Conservation (phyloP, 2,797 vertebrate species). For the Tokudaia muenninki region DNA sequence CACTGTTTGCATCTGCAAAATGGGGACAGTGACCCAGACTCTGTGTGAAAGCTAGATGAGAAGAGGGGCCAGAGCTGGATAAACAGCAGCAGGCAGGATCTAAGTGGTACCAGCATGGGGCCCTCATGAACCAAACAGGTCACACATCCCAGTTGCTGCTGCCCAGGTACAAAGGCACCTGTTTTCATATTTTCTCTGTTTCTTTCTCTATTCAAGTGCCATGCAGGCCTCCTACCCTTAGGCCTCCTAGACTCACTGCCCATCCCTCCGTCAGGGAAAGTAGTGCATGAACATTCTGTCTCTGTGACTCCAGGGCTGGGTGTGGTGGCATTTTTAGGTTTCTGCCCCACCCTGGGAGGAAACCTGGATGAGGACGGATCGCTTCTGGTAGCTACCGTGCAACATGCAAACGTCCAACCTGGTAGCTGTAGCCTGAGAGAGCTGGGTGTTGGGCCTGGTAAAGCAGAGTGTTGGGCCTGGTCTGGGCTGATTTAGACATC, state of each 20-base stretch:
- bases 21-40: neutral
- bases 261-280: neutral
- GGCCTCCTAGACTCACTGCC: neutral
- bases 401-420: neutral
- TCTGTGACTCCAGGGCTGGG: accelerated
- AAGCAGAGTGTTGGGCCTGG: neutral
- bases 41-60: too few species aligned
- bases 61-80: neutral
- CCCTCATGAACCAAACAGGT: accelerated
- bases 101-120: accelerated
- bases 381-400: accelerated
- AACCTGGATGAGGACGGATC: neutral
- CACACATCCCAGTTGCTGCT: accelerated
- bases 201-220: too few species aligned
- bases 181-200: accelerated
- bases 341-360: too few species aligned
- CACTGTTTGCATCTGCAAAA: neutral
- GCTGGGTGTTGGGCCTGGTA: too few species aligned
- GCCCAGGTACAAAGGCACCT: too few species aligned
- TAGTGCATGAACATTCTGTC: accelerated
- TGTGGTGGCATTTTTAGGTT: neutral
- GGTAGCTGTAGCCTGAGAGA: neutral
- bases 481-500: neutral
- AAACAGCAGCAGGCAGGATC: accelerated
- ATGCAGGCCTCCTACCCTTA: too few species aligned